phyloP scores from a whole-genome alignment of 2,888 invertebrate genomes.

The Melolontha melolontha region DNA sequence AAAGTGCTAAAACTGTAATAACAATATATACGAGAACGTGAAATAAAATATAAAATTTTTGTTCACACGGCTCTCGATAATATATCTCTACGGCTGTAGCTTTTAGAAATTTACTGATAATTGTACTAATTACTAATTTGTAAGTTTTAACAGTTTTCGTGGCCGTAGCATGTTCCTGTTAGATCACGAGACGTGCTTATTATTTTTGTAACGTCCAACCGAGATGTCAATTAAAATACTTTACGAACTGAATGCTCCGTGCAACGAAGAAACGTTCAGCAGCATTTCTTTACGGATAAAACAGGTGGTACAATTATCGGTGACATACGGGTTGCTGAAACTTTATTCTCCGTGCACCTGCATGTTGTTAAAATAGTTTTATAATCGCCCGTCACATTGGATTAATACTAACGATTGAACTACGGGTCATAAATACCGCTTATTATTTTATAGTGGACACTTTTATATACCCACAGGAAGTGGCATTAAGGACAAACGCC shows the following conservation, averaged over 20 bases:
- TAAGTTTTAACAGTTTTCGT: constrained; percentile 5
- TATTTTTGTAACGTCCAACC: constrained; percentile 29
- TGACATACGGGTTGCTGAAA: constrained; percentile 42
- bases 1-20: no score
- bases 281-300: constrained; percentile 32
- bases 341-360: constrained; percentile 34
- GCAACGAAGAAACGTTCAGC: constrained; percentile 22
- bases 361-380: constrained; percentile 37
- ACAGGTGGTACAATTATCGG: constrained; percentile 46
- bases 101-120: not conserved
- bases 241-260: constrained; percentile 22
- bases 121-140: constrained; percentile 10
- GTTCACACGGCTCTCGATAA: not conserved
- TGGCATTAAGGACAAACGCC: not conserved
- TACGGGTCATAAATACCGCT: constrained; percentile 7
- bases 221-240: constrained; percentile 41
- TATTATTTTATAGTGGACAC: constrained; percentile 10
- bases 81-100: not conserved
- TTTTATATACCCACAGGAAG: not conserved
- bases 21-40: no score
- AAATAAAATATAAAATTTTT: no score
- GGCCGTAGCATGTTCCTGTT: not conserved
- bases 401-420: constrained; percentile 26
- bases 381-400: constrained; percentile 26
- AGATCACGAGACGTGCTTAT: constrained; percentile 3